Base-by-base conservation (phyloP, 2,797 vertebrate genomes). In the Galago senegalensis region DNA sequence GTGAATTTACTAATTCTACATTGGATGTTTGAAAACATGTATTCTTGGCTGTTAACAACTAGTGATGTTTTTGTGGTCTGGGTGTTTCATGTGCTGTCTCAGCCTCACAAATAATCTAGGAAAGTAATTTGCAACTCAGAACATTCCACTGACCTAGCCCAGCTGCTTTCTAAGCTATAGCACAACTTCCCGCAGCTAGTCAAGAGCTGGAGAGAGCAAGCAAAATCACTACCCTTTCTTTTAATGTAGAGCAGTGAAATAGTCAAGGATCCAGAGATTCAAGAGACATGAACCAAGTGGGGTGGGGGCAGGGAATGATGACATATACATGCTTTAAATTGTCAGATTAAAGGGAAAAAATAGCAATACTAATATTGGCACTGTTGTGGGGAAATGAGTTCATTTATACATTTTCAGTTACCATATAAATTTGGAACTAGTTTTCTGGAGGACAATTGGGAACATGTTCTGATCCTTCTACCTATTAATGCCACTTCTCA, bases 51-150 rank as follows among this genome's bases (percentile, higher is more conserved):
- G 53, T 40, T n/a, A 87, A 53, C 31, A 86, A 75, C 14, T 91
- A 13, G 81, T 89, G 43, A 81, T 58, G 46, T 93, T 75, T 96
- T 93, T 96, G 40, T 79, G 86, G 23, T 34, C 89, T 81, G 61
- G 65, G 31, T 81, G 34, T 93, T 92, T 90, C 34, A 2, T 53
- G 82, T 87, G 53, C n/a, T 92, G 63, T 23, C 53, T 93, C 87
- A 95, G 34, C 27, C 82, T 95, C 96, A 85, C 34, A 96, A 27
- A 94, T 94, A 87, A 93, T 96, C 91, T 88, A 87, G 46, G 82
- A 87, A 76, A 96, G 92, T 88, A 82, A 93, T 93, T 88, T 89
- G 77, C 21, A 86, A 16, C 58, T 29, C 63, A 93, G 46, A 80
- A 79, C 73, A 80, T 97, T 92, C 53, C 67, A 88, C 20, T 75